Evolutionary conservation across 2,113 vertebrate genomes (phyloP), one percentile per base, ranked within the genome.

Genomic region (Esox niger): DNA sequence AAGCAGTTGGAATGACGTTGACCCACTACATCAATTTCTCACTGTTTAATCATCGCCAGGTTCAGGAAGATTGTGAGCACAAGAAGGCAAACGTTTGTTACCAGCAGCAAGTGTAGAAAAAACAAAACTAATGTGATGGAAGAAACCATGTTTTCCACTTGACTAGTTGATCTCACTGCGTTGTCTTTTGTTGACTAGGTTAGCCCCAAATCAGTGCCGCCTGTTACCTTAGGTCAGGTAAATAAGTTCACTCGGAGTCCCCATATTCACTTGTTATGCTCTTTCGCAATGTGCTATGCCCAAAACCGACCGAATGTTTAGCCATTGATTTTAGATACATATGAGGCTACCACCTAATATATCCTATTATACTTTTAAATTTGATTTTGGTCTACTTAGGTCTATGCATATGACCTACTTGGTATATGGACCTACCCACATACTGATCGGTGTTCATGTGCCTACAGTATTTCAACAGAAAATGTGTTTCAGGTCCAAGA

Each of bases 161-260:
- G 29, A 59, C 57, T 59, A 29, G 69, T 61, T 61, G 35, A 66
- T 61, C 32, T 61, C 59, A n/a, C 59, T 10, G 31, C 11, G 9
- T 21, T 35, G 33, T 63, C 63, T 68, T 64, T 68, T 47, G 75
- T 63, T 57, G 76, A 63, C 7, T 76, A 82, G 84, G 90, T 93
- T 94, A 95, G 83, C 81, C 82, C 86, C 87, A 87, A 88, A 91
- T 89, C 86, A 92, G 90, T 89, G 92, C 92, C 93, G 82, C 79
- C 78, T 81, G 73, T 85, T 93, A 94, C 91, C 93, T 94, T 93
- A 10, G 91, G 85, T 87, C 90, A 87, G 91, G 92, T 93, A 92
- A 92, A 94, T 94, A 95, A 94, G 94, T 95, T 95, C 94, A 94
- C 92, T 84, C 89, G 95, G 93, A 95, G 94, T 95, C 95, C n/a